Percentiles rank a stretch among this genome's conserved stretches.
These are phyloP conservation scores for Pseudoips prasinana DNA, from an alignment of 2,888 invertebrate genomes.

Conservation along the genomic window DNA sequence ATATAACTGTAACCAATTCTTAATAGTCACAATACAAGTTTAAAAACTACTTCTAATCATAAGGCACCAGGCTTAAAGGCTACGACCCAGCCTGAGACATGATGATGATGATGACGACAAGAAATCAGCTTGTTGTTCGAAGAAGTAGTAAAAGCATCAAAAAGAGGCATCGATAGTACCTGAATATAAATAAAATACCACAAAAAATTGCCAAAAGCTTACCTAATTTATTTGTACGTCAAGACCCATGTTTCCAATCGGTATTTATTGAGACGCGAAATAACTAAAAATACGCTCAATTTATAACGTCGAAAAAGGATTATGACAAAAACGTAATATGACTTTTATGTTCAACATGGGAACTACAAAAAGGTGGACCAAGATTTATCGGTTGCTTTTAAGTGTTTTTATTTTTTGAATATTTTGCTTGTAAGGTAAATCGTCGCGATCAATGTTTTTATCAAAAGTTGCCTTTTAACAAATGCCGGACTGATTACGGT, in stretches of 20 bases:
- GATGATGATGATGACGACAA: no score
- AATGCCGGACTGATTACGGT: slow-evolving; percentile 54
- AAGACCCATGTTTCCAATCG: background rate
- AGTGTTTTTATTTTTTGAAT: slow-evolving; percentile 31
- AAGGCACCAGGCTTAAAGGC: no score
- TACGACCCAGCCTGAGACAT: no score
- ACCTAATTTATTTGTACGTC: no score
- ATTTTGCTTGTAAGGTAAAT: slow-evolving; percentile 32
- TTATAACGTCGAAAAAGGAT: slow-evolving; percentile 20
- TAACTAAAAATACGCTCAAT: slow-evolving; percentile 19
- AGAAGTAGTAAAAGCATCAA: no score
- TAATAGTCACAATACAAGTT: no score
- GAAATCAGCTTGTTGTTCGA: no score
- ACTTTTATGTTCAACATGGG: slow-evolving; percentile 30
- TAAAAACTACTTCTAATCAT: no score
- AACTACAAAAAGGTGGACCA: slow-evolving; percentile 28
- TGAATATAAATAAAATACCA: no score
- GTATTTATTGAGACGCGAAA: background rate
- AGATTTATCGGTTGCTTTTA: slow-evolving; percentile 30
- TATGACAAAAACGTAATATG: slow-evolving; percentile 38
- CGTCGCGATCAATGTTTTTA: slow-evolving; percentile 42
- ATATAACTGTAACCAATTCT: no score
- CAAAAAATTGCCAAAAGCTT: no score
- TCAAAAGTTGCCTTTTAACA: slow-evolving; percentile 44
- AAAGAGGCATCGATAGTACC: no score